Conservation (phyloP, 2,797 vertebrate genomes). For the Sebastes reedi region DNA sequence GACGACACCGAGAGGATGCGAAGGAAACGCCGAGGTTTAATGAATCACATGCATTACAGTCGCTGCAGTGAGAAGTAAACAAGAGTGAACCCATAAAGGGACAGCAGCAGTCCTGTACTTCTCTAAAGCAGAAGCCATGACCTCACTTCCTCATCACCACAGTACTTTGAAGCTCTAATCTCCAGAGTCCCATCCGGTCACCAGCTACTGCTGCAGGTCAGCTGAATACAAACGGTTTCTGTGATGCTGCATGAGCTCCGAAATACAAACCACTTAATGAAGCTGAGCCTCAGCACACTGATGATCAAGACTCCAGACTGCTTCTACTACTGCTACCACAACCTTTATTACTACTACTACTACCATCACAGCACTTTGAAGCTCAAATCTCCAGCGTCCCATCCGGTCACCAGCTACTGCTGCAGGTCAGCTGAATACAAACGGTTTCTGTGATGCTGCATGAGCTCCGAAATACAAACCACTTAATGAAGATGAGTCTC, state of each 20-base stretch:
- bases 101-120: neutral
- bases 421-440: conserved; percentile 25
- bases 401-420: conserved; percentile 24
- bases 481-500: rapidly evolving
- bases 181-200: conserved; percentile 24
- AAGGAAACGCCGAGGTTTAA: conserved; percentile 43
- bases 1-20: conserved; percentile 48
- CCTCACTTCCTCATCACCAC: conserved; percentile 8
- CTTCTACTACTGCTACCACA: too few relatives aligned
- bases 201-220: conserved; percentile 28
- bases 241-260: neutral
- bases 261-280: neutral
- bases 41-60: conserved; percentile 49
- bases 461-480: neutral
- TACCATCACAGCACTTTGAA: conserved; percentile 13
- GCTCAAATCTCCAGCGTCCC: conserved; percentile 34
- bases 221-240: conserved; percentile 19
- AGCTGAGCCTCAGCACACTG: rapidly evolving
- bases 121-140: conserved; percentile 16
- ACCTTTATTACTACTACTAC: too few relatives aligned
- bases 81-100: conserved; percentile 9
- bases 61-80: conserved; percentile 33
- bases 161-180: conserved; percentile 37
- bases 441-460: neutral
- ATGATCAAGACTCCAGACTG: too few relatives aligned